phyloP scores from a whole-genome alignment of 2,113 vertebrate species.

The Rallus limicola region DNA sequence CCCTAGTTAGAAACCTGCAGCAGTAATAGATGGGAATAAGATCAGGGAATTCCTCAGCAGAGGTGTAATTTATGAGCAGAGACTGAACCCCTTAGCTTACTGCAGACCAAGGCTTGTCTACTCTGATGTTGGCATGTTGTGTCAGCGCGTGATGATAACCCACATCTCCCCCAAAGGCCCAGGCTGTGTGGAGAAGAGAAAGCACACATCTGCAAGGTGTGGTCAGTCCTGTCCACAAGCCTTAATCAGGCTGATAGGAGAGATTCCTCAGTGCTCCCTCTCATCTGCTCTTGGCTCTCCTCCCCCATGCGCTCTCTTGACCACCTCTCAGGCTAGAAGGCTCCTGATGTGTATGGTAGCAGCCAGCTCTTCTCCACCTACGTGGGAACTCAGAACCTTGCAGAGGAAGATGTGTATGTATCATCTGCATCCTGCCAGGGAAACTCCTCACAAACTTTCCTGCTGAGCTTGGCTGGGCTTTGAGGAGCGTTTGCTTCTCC shows the following conservation, averaged over 20 bases:
- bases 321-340: not conserved
- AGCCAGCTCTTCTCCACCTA: not conserved
- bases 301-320: not conserved
- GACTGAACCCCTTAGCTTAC: not conserved
- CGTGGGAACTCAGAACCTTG: not conserved
- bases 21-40: slow-evolving; percentile 24
- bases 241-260: not conserved
- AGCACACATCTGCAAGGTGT: not conserved
- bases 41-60: slow-evolving; percentile 30
- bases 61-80: slow-evolving; percentile 35
- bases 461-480: not conserved
- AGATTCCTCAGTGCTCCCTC: not conserved
- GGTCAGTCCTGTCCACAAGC: not conserved
- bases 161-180: not conserved
- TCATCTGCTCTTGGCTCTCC: not conserved
- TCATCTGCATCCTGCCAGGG: not conserved
- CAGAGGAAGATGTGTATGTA: not conserved
- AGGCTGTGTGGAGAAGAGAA: not conserved
- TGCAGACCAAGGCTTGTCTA: not conserved
- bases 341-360: not conserved
- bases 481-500: not conserved
- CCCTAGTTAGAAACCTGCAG: not conserved
- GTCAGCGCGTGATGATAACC: not conserved
- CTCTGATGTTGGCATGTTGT: not conserved
- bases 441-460: not conserved